A percentile compares a stretch with the other conserved stretches of the same genome.
These are phyloP conservation scores for Spea bombifrons DNA, from an alignment of 2,113 vertebrate genomes.

Conservation along the genomic window DNA sequence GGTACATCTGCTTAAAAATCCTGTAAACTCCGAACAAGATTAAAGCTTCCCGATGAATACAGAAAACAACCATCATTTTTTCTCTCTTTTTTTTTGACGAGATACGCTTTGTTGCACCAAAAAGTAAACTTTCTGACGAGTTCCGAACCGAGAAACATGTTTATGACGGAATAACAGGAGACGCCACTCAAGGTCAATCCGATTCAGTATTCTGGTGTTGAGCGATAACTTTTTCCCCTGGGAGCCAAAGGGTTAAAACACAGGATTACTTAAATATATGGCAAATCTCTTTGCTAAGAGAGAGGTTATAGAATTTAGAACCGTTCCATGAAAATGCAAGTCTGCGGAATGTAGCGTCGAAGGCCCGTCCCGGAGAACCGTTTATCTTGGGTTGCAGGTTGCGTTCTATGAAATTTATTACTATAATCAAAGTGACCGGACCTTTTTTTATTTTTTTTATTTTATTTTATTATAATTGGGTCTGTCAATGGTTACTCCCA, in stretches of 20 bases:
- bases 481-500: slow-evolving; percentile 2
- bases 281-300: too few species aligned
- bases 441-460: neutral
- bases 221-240: too few species aligned
- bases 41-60: neutral
- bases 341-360: neutral
- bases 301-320: neutral
- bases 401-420: neutral
- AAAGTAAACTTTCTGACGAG: neutral
- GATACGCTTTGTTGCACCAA: neutral
- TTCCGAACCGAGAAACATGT: neutral
- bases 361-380: neutral
- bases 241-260: too few species aligned
- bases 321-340: neutral
- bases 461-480: slow-evolving; percentile 2
- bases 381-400: slow-evolving; percentile 3
- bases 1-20: neutral
- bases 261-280: too few species aligned
- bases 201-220: too few species aligned
- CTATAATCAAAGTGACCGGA: slow-evolving; percentile 10
- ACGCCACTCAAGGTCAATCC: too few species aligned
- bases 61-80: neutral
- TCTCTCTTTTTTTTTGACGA: neutral
- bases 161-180: neutral
- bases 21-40: neutral